Base-by-base conservation (phyloP, 2,113 vertebrate species). In the Shinisaurus crocodilurus region DNA sequence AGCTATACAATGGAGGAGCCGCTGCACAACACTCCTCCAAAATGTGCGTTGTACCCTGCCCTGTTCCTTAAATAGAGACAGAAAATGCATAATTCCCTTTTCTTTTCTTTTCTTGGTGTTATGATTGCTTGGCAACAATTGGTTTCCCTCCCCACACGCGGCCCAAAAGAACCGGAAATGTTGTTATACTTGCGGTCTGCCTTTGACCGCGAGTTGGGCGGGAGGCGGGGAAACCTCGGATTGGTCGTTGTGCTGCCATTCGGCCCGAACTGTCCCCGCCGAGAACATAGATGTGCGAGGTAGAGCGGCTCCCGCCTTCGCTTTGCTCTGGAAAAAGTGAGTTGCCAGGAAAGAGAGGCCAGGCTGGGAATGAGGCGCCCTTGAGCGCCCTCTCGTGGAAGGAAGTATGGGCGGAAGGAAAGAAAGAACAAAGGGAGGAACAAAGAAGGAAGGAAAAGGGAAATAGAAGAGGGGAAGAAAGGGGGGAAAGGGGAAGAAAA, bases 161-260 rank as follows among this genome's bases (percentile, higher is more conserved):
- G 50, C 25, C 1, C 27, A 23, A 16, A 6, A 32, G 40, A 83
- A 34, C 81, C 88, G 88, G 40, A 89, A 63, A 32, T 75, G 54
- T 25, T 0, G 29, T 0, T 1, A 1, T 29, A 15, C 5, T 25
- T 37, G 6, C 3, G 23, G 27, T 1, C 5, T n/a, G 43, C 9
- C 63, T 54, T n/a, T 98, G 96, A 98, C 98, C 97, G 98, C 98
- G 98, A 98, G 1, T 98, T 98, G 91, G 63, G 50, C 32, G 40
- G 57, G 43, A 4, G 54, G 37, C 15, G 34, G 57, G 74, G 25
- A 4, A 37, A n/a, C 16, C 43, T 10, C 15, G 48, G n/a, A 82
- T 72, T 82, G 67, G 87, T 37, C 13, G 10, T 2, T 3, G n/a
- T 34, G 34, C 43, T 37, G 87, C 80, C 63, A 18, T 6, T 81